phyloP scores from a whole-genome alignment of 2,888 invertebrate genomes.

The Petrolisthes manimaculis region DNA sequence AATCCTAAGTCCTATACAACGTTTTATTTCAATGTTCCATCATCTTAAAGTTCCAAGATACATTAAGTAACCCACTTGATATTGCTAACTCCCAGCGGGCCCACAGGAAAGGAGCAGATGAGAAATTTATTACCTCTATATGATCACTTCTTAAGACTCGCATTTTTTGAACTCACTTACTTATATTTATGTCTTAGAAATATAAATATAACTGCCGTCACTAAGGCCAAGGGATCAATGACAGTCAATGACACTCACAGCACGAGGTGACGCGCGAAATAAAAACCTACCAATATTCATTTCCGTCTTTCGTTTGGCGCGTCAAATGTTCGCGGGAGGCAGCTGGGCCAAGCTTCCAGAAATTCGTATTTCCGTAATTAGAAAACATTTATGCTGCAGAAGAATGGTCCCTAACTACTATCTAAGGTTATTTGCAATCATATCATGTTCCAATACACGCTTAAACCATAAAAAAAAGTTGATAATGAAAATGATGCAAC shows the following conservation, averaged over 20 bases:
- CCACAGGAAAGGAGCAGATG: neutral
- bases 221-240: constrained; percentile 27
- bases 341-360: constrained; percentile 49
- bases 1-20: constrained; percentile 2
- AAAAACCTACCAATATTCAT: constrained; percentile 59
- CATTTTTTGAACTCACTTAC: neutral
- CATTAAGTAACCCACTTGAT: neutral
- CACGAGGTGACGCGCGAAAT: constrained; percentile 62
- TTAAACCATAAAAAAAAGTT: neutral
- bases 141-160: constrained; percentile 20
- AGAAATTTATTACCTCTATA: constrained; percentile 37
- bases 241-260: constrained; percentile 26
- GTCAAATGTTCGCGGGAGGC: constrained; percentile 62
- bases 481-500: neutral
- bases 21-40: neutral
- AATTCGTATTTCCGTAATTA: constrained; percentile 37
- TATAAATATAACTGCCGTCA: neutral
- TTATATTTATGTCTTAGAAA: neutral
- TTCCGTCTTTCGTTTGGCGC: constrained; percentile 58
- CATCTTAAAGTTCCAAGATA: neutral
- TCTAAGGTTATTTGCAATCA: neutral
- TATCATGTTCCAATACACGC: neutral
- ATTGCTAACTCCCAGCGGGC: neutral
- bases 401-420: neutral
- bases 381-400: constrained; percentile 31